phyloP scores from a whole-genome alignment of 1,140 invertebrate species.

The Orius insidiosus region DNA sequence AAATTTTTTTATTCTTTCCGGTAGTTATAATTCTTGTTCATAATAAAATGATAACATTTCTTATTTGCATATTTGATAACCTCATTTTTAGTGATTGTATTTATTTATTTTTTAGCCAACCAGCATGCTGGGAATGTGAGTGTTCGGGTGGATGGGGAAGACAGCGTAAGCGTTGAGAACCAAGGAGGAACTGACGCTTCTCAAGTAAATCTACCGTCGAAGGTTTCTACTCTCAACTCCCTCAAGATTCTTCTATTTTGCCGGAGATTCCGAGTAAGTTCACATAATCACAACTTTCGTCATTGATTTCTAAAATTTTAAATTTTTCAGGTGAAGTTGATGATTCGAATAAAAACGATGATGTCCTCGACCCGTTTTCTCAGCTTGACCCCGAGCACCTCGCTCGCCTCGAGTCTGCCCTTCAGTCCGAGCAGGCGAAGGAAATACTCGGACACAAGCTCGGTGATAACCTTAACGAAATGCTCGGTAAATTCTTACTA shows the following conservation, averaged over 20 bases:
- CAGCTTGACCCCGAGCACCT: conserved; percentile 38
- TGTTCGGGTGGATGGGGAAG: conserved; percentile 13
- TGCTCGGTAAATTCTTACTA: conserved; percentile 27
- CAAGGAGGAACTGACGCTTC: conserved; percentile 7
- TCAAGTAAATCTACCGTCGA: conserved; percentile 18
- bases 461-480: conserved; percentile 29
- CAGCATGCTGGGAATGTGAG: conserved; percentile 16
- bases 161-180: background rate
- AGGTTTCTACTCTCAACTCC: conserved; percentile 16
- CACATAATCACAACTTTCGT: background rate
- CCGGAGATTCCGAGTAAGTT: background rate
- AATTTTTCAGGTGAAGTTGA: background rate
- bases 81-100: background rate
- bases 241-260: background rate
- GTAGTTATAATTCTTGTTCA: too few species aligned
- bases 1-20: too few species aligned
- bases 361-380: conserved; percentile 32
- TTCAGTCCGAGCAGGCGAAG: conserved; percentile 38
- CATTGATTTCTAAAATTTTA: background rate
- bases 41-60: too few species aligned
- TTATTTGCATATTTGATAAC: too few species aligned
- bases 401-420: conserved; percentile 34
- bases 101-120: conserved; percentile 15
- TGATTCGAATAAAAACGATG: background rate
- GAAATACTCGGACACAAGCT: conserved; percentile 38